Evolutionary conservation across 2,888 invertebrate genomes (phyloP).

Genomic region (Timema cristinae): DNA sequence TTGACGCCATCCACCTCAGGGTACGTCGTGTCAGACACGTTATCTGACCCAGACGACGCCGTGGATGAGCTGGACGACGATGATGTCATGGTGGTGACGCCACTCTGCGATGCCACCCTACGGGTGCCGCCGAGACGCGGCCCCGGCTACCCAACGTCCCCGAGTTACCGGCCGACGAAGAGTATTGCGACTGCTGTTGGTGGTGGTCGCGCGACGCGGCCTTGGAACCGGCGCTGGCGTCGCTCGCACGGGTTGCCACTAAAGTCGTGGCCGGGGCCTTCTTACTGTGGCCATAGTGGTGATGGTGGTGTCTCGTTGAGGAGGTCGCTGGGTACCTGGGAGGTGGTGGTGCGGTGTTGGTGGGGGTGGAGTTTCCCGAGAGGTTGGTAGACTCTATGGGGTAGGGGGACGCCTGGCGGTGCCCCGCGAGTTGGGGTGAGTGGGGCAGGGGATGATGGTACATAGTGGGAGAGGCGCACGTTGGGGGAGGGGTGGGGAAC

Average conservation of each 20-base stretch:
- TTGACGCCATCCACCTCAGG: slow-evolving; percentile 36
- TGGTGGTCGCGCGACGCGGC: slow-evolving; percentile 4
- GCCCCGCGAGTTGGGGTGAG: slow-evolving; percentile 25
- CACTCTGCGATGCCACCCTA: slow-evolving; percentile 10
- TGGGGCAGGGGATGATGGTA: slow-evolving; percentile 42
- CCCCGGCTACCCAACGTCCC: slow-evolving; percentile 26
- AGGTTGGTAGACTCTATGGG: slow-evolving; percentile 63
- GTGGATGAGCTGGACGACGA: slow-evolving; percentile 30
- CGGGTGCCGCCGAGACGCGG: slow-evolving; percentile 11
- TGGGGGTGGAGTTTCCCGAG: slow-evolving; percentile 27
- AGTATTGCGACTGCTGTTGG: slow-evolving; percentile 21
- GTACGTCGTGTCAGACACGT: slow-evolving; percentile 39
- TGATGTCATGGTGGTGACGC: slow-evolving; percentile 18
- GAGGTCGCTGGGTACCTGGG: slow-evolving; percentile 22
- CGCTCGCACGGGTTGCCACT: slow-evolving; percentile 15
- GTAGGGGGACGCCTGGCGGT: slow-evolving; percentile 65
- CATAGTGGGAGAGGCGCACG: slow-evolving; percentile 45
- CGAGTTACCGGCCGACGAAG: background rate
- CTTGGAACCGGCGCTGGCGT: slow-evolving; percentile 24
- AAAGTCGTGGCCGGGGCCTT: slow-evolving; percentile 19
- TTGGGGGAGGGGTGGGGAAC: slow-evolving; percentile 53
- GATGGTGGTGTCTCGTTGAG: slow-evolving; percentile 24
- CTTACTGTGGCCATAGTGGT: slow-evolving; percentile 25
- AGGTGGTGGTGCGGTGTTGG: slow-evolving; percentile 22
- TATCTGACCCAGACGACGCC: slow-evolving; percentile 37